These are phyloP conservation scores for Archaeoteleia sp. DNA, from an alignment of 2,888 invertebrate genomes.

Conservation along the genomic window DNA sequence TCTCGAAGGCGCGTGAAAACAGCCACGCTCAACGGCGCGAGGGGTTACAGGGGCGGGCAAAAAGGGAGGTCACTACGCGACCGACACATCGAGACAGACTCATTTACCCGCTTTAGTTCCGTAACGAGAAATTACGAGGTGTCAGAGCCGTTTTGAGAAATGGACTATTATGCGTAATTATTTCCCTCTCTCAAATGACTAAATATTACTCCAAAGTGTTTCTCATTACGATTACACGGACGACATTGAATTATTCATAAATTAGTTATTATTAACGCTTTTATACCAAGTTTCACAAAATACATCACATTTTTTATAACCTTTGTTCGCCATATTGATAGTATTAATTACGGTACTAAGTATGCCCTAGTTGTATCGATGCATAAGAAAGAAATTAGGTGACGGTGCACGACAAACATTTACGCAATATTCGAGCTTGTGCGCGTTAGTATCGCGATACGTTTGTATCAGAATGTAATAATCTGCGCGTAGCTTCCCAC, in stretches of 20 bases:
- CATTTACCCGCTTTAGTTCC: constrained; percentile 42
- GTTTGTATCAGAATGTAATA: constrained; percentile 31
- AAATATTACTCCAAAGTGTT: constrained; percentile 35
- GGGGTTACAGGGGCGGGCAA: constrained; percentile 2
- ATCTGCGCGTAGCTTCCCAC: constrained; percentile 43
- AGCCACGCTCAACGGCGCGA: constrained; percentile 35
- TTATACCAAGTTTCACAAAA: too few relatives aligned
- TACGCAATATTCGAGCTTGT: constrained; percentile 19
- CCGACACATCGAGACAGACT: constrained; percentile 35
- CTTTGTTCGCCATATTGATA: too few relatives aligned
- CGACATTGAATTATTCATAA: constrained; percentile 43
- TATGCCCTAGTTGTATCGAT: neutral
- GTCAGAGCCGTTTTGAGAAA: constrained; percentile 47
- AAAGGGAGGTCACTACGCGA: constrained; percentile 21
- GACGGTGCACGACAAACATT: constrained; percentile 31
- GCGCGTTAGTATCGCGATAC: constrained; percentile 25
- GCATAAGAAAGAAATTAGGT: constrained; percentile 35
- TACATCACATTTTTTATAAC: too few relatives aligned
- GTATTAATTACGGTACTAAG: too few relatives aligned
- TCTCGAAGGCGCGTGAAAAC: constrained; percentile 41
- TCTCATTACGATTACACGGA: constrained; percentile 34
- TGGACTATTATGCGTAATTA: constrained; percentile 48
- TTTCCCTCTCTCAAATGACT: constrained; percentile 28
- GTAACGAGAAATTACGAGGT: constrained; percentile 52
- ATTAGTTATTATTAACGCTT: too few relatives aligned